These are phyloP conservation scores for Micronycteris hirsuta DNA, from an alignment of 2,113 vertebrate species.

Conservation along the genomic window DNA sequence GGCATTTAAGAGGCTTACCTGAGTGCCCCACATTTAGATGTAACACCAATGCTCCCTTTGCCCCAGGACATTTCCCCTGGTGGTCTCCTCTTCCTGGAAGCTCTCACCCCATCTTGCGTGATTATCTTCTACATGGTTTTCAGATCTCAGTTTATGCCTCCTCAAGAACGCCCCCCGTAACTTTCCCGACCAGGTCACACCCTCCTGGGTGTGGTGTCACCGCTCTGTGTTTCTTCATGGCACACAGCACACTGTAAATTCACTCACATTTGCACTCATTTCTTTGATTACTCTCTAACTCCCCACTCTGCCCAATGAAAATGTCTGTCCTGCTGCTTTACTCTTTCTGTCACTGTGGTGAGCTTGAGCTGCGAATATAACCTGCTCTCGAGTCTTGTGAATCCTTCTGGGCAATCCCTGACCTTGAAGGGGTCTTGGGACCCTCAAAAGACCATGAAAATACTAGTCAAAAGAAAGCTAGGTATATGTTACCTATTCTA, in stretches of 20 bases:
- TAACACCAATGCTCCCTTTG: background rate
- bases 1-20: background rate
- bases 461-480: background rate
- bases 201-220: background rate
- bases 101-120: background rate
- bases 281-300: background rate
- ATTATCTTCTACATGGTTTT: background rate
- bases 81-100: background rate
- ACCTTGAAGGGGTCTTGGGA: background rate
- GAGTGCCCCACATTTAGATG: background rate
- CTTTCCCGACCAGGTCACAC: background rate
- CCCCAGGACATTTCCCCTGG: background rate
- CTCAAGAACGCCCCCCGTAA: background rate
- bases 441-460: background rate
- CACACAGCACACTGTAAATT: background rate
- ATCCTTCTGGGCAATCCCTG: background rate
- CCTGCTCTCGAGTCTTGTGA: background rate
- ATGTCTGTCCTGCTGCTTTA: background rate
- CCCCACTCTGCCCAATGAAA: background rate
- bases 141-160: background rate
- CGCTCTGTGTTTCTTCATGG: rapidly evolving
- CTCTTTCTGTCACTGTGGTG: background rate
- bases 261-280: background rate
- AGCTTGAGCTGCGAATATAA: background rate
- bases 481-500: background rate